These are phyloP conservation scores for Epizoanthus ramosus DNA, from an alignment of 92 coral and sea anemone genomes.

Conservation along the genomic window DNA sequence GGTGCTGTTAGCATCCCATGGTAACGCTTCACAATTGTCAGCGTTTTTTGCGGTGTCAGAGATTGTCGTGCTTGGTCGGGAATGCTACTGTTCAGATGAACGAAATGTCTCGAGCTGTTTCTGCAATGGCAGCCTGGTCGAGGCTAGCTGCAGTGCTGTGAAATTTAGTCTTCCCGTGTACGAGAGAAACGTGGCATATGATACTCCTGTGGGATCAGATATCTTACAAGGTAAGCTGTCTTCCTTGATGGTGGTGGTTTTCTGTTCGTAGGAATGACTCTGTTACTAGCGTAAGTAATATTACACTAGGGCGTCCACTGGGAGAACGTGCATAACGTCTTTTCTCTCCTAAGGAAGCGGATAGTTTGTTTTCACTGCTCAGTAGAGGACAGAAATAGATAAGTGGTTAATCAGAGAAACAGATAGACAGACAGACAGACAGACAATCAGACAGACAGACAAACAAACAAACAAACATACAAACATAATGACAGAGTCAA, in stretches of 20 bases:
- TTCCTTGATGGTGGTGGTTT: not conserved
- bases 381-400: no score
- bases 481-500: no score
- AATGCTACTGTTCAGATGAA: slow-evolving; percentile 35
- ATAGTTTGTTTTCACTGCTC: no score
- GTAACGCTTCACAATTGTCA: slow-evolving; percentile 45
- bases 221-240: slow-evolving; percentile 41
- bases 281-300: no score
- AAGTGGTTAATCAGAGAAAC: no score
- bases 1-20: slow-evolving; percentile 39
- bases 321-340: no score
- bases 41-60: slow-evolving; percentile 58
- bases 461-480: no score
- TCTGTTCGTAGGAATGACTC: not conserved
- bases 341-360: no score
- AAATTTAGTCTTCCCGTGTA: slow-evolving; percentile 33
- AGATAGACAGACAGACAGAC: no score
- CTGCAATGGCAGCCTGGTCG: slow-evolving; percentile 38
- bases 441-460: no score
- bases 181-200: slow-evolving; percentile 35
- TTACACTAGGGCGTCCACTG: no score
- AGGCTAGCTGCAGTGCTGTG: slow-evolving; percentile 25
- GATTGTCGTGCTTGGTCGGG: slow-evolving; percentile 43
- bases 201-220: slow-evolving; percentile 46
- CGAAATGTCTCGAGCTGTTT: slow-evolving; percentile 41